These are phyloP conservation scores for Augiades crinisus DNA, from an alignment of 2,888 invertebrate genomes.

Conservation along the genomic window DNA sequence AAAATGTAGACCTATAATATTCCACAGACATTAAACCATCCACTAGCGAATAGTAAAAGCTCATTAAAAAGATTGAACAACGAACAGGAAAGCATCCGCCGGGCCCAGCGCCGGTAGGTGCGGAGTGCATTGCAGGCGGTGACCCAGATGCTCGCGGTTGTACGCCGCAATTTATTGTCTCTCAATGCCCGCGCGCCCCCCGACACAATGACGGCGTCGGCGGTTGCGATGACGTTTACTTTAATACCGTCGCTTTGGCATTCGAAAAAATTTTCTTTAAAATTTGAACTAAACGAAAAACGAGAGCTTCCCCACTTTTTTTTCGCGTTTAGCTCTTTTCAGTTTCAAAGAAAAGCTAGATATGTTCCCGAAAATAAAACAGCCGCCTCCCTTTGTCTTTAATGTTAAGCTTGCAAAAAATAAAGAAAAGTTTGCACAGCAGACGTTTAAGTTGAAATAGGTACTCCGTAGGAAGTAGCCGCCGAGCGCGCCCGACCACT, in stretches of 20 bases:
- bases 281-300: conserved; percentile 3
- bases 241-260: conserved; percentile 3
- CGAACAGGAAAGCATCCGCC: conserved; percentile 13
- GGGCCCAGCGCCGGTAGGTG: conserved; percentile 23
- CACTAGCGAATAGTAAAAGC: conserved; percentile 4
- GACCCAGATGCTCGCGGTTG: conserved; percentile 48
- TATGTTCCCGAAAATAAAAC: background rate
- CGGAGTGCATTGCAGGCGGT: conserved; percentile 40
- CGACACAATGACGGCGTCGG: conserved; percentile 31
- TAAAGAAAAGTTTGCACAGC: conserved; percentile 15
- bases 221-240: conserved; percentile 24
- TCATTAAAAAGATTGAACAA: conserved; percentile 10
- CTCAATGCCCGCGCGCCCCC: conserved; percentile 48
- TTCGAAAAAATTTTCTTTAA: conserved; percentile 11
- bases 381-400: conserved; percentile 2
- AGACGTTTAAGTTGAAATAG: conserved; percentile 20
- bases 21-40: too few species aligned
- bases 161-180: conserved; percentile 67
- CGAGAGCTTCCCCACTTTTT: conserved; percentile 8
- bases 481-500: conserved; percentile 33
- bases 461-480: conserved; percentile 15
- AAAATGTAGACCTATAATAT: too few species aligned
- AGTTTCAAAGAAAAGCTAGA: background rate
- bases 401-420: conserved; percentile 2
- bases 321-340: background rate